Conservation (phyloP, 1,140 invertebrate genomes). For the Spodoptera frugiperda region DNA sequence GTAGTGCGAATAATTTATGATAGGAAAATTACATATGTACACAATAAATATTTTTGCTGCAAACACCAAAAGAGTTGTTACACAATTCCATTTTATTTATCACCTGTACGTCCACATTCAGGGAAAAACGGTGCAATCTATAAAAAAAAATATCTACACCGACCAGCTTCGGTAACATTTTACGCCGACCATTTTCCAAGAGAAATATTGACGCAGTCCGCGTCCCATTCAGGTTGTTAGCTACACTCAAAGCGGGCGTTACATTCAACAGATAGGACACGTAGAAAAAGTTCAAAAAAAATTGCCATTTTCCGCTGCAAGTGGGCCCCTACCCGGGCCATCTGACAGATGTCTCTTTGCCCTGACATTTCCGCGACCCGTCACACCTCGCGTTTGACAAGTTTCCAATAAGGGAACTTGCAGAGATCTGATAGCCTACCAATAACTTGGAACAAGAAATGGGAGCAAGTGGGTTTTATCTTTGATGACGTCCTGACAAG, state of each 20-base stretch:
- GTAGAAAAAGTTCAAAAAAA: neutral
- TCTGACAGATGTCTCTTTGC: constrained; percentile 50
- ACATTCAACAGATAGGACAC: constrained; percentile 10
- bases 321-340: neutral
- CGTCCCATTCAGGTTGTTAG: neutral
- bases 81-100: too few species aligned
- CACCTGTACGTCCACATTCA: too few species aligned
- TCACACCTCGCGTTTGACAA: constrained; percentile 53
- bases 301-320: constrained; percentile 17
- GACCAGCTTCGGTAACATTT: neutral
- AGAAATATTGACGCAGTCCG: constrained; percentile 16
- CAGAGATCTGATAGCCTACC: constrained; percentile 39
- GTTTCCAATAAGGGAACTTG: constrained; percentile 58
- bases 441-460: constrained; percentile 44
- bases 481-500: constrained; percentile 20
- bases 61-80: too few species aligned
- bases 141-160: neutral
- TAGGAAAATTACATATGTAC: too few species aligned
- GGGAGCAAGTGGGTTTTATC: constrained; percentile 46
- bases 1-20: too few species aligned
- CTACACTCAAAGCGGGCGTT: neutral
- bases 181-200: neutral
- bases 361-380: constrained; percentile 53
- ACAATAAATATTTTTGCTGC: too few species aligned
- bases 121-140: neutral